Evolutionary conservation across 2,113 vertebrate species (phyloP).

Genomic region (Tetrao urogallus): DNA sequence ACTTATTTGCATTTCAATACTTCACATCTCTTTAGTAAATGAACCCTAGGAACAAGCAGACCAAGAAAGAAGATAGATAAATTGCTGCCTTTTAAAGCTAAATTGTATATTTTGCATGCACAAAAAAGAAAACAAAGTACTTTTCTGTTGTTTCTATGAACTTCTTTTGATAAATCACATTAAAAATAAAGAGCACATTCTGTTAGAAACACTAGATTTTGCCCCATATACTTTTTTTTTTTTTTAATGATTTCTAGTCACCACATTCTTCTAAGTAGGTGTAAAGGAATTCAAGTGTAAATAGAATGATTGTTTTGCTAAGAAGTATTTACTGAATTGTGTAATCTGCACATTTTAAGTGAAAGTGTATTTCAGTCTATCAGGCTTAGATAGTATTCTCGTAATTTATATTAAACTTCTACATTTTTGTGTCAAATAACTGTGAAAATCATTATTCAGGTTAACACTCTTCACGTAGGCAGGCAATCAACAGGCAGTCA

Average conservation of each 20-base stretch:
- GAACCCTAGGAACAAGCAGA: background rate
- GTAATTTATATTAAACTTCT: background rate
- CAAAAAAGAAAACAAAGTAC: background rate
- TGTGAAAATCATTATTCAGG: background rate
- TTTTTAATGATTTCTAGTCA: background rate
- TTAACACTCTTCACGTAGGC: background rate
- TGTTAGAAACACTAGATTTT: background rate
- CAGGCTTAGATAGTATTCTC: background rate
- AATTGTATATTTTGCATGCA: background rate
- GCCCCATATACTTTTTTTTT: background rate
- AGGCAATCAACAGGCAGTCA: background rate
- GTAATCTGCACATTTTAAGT: background rate
- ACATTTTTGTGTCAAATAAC: background rate
- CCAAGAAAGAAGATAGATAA: background rate
- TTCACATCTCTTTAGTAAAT: constrained; percentile 11
- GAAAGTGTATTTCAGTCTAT: too few species aligned
- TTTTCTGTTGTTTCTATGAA: background rate
- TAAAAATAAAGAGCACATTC: background rate
- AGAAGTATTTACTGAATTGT: background rate
- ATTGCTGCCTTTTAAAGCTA: background rate
- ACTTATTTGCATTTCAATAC: constrained; percentile 64
- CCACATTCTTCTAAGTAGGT: background rate
- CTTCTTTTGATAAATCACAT: background rate
- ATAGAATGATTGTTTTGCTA: background rate
- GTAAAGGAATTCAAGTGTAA: background rate